Evolutionary conservation across 2,888 invertebrate species (phyloP).

Genomic region (Drosophila merina): DNA sequence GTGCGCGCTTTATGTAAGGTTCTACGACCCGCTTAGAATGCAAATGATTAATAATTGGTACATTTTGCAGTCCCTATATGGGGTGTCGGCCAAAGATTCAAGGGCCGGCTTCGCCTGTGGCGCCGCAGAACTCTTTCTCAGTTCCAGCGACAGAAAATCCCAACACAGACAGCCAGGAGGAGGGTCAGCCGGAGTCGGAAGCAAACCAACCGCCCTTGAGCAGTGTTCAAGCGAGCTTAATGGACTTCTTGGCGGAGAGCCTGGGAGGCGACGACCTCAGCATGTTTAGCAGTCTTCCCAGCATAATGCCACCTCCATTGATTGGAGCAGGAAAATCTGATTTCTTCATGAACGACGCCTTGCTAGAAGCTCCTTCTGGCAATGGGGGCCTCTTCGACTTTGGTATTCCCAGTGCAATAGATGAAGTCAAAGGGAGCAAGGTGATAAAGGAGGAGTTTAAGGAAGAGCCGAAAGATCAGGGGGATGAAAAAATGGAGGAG

Average conservation of each 20-base stretch:
- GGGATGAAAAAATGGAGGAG: slow-evolving; percentile 30
- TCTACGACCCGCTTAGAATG: accelerated
- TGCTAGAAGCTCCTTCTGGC: slow-evolving; percentile 69
- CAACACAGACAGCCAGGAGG: background rate
- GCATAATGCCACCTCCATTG: slow-evolving; percentile 74
- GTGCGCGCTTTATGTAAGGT: slow-evolving; percentile 81
- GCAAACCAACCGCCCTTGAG: slow-evolving; percentile 62
- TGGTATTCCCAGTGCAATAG: slow-evolving; percentile 15
- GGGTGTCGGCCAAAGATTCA: slow-evolving; percentile 74
- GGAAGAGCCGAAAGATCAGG: slow-evolving; percentile 36
- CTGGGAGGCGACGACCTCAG: slow-evolving; percentile 77
- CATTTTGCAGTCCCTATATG: slow-evolving; percentile 80
- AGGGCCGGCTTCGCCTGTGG: background rate
- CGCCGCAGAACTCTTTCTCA: background rate
- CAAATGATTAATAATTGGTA: background rate
- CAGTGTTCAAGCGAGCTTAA: slow-evolving; percentile 82
- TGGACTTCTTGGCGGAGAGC: slow-evolving; percentile 83
- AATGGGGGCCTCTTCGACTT: slow-evolving; percentile 67
- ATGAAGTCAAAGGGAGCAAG: background rate
- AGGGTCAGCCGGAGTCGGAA: slow-evolving; percentile 6
- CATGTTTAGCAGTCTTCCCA: slow-evolving; percentile 74
- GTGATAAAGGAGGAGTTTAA: slow-evolving; percentile 21
- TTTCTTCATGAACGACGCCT: slow-evolving; percentile 71
- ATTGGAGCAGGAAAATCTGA: slow-evolving; percentile 72
- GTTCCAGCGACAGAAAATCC: background rate